These are phyloP conservation scores for Anolis carolinensis DNA, from an alignment of 2,113 vertebrate genomes.

Conservation along the genomic window DNA sequence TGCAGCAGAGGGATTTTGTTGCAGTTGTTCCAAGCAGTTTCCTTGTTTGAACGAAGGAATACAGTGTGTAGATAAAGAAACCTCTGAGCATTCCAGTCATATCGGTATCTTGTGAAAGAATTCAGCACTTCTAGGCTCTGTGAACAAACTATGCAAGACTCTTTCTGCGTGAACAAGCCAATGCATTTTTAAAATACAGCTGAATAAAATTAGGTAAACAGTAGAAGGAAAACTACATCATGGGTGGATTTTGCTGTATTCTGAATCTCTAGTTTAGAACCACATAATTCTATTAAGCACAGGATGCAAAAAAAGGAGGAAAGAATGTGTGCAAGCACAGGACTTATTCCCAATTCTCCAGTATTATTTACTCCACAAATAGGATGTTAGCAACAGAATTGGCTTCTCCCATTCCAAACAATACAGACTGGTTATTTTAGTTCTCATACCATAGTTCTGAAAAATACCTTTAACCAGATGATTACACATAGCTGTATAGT, in stretches of 20 bases:
- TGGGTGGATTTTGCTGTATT: no score
- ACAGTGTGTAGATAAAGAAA: constrained; percentile 10
- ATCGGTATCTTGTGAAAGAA: constrained; percentile 18
- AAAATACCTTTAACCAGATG: neutral
- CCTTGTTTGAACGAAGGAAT: constrained; percentile 9
- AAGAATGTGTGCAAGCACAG: neutral
- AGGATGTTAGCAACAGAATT: neutral
- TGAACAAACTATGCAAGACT: constrained; percentile 7
- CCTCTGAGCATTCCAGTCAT: constrained; percentile 5
- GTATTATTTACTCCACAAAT: neutral
- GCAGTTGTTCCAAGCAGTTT: neutral
- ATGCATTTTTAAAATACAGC: constrained; percentile 5
- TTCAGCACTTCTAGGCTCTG: constrained; percentile 15
- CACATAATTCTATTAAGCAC: neutral
- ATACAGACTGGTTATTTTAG: neutral
- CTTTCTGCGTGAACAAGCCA: neutral
- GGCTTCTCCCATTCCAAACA: neutral
- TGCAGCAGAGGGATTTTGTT: neutral
- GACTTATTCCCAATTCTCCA: neutral
- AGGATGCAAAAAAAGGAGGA: neutral
- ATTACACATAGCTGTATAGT: neutral
- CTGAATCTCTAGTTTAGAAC: neutral
- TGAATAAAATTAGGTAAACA: neutral
- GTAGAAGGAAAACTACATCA: neutral
- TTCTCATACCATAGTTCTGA: neutral